These are phyloP conservation scores for Hylyphantes graminicola DNA, from an alignment of 1,140 invertebrate species.

Conservation along the genomic window DNA sequence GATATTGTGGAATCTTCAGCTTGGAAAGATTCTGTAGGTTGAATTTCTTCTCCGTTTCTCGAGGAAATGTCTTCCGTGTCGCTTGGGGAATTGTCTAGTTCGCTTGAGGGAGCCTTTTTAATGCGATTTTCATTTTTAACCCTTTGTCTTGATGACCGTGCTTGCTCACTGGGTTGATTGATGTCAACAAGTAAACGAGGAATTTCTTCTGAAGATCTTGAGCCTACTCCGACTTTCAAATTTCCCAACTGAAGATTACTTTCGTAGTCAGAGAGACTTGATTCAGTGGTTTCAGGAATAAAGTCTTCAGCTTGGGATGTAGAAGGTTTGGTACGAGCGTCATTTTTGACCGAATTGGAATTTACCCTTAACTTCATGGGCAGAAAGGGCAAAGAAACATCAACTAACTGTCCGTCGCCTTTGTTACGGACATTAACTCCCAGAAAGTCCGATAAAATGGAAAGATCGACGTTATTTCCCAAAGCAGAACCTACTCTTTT, in stretches of 20 bases:
- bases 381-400: constrained; percentile 19
- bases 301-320: background rate
- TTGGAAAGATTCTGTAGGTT: background rate
- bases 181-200: too few relatives aligned
- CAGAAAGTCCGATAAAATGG: background rate
- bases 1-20: background rate
- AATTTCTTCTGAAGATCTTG: background rate
- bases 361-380: constrained; percentile 3
- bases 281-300: background rate
- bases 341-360: background rate
- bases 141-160: too few relatives aligned
- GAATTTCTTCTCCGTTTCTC: background rate
- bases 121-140: too few relatives aligned
- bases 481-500: background rate
- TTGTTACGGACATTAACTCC: constrained; percentile 11
- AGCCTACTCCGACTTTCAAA: background rate
- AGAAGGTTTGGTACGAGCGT: background rate
- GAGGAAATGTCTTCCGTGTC: background rate
- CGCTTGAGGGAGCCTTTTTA: too few relatives aligned
- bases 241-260: background rate
- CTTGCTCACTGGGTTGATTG: too few relatives aligned
- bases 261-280: background rate
- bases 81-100: too few relatives aligned
- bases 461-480: background rate
- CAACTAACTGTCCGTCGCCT: background rate